Conservation (phyloP, 2,888 invertebrate genomes). For the Hirtodrosophila cameraria region DNA sequence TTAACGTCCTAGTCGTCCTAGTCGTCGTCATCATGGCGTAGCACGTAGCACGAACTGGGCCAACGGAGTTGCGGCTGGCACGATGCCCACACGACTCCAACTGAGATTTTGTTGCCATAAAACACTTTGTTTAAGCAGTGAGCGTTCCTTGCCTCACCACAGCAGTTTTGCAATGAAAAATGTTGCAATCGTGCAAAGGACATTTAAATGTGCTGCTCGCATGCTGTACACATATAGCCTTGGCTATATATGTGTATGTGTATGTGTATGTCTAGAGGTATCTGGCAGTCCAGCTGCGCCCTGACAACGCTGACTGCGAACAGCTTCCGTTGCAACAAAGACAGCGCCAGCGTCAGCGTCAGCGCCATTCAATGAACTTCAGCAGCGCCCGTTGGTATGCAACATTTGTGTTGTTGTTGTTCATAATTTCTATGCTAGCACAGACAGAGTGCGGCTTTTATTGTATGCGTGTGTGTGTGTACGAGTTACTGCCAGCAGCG, state of each 20-base stretch:
- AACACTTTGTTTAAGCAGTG: conserved; percentile 53
- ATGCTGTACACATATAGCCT: conserved; percentile 47
- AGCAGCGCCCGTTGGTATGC: conserved; percentile 55
- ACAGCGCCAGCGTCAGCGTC: conserved; percentile 50
- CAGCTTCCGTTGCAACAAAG: conserved; percentile 47
- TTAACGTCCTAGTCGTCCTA: no score
- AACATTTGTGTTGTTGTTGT: conserved; percentile 55
- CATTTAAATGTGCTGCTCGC: conserved; percentile 63
- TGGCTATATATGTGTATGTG: conserved; percentile 8
- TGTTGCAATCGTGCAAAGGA: conserved; percentile 70
- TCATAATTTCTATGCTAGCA: conserved; percentile 64
- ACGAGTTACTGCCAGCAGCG: conserved; percentile 42
- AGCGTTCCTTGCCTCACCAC: background rate
- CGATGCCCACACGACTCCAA: conserved; percentile 69
- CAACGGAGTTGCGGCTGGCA: conserved; percentile 62
- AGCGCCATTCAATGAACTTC: conserved; percentile 69
- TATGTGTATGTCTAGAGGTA: background rate
- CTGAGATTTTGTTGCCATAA: conserved; percentile 75
- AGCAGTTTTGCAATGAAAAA: conserved; percentile 66
- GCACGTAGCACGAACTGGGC: conserved; percentile 62
- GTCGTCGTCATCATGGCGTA: conserved; percentile 43
- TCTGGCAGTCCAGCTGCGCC: conserved; percentile 54
- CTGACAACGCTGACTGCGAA: conserved; percentile 59
- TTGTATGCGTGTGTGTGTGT: conserved; percentile 10
- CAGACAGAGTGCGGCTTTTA: conserved; percentile 3